These are phyloP conservation scores for Sebastiscus albofasciatus DNA, from an alignment of 2,797 vertebrate species.

Conservation along the genomic window DNA sequence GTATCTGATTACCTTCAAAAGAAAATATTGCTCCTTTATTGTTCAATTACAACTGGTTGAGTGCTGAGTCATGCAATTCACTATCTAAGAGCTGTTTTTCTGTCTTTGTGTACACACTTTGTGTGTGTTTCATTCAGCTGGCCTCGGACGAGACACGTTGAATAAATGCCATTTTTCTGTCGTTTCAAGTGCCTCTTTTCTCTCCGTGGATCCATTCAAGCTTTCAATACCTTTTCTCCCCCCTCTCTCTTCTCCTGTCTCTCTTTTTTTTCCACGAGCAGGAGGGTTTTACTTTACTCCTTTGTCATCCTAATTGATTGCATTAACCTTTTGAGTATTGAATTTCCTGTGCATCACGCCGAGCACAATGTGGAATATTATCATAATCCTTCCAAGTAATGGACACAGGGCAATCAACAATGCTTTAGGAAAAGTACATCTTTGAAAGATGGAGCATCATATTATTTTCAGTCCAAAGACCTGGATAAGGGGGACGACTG, in stretches of 20 bases:
- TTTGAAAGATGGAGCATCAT: constrained; percentile 87
- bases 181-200: constrained; percentile 85
- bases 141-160: constrained; percentile 79
- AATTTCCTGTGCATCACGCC: constrained; percentile 99
- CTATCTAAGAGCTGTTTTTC: constrained; percentile 70
- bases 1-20: constrained; percentile 82
- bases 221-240: constrained; percentile 83
- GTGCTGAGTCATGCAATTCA: constrained; percentile 75
- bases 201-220: constrained; percentile 78
- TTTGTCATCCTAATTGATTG: constrained; percentile 99
- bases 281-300: constrained; percentile 99
- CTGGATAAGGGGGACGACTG: constrained; percentile 61
- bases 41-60: constrained; percentile 78
- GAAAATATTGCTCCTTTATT: constrained; percentile 74
- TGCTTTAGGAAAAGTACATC: constrained; percentile 91
- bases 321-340: constrained; percentile 99
- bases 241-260: constrained; percentile 78
- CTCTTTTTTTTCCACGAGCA: constrained; percentile 91
- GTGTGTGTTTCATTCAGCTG: constrained; percentile 67
- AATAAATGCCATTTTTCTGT: constrained; percentile 86
- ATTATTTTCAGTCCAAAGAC: constrained; percentile 85
- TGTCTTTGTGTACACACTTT: constrained; percentile 61
- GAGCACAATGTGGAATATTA: constrained; percentile 98
- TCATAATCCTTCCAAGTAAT: constrained; percentile 99
- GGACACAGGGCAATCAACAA: constrained; percentile 98